Conservation (phyloP, 2,888 invertebrate species). For the Stenotaenia linearis region DNA sequence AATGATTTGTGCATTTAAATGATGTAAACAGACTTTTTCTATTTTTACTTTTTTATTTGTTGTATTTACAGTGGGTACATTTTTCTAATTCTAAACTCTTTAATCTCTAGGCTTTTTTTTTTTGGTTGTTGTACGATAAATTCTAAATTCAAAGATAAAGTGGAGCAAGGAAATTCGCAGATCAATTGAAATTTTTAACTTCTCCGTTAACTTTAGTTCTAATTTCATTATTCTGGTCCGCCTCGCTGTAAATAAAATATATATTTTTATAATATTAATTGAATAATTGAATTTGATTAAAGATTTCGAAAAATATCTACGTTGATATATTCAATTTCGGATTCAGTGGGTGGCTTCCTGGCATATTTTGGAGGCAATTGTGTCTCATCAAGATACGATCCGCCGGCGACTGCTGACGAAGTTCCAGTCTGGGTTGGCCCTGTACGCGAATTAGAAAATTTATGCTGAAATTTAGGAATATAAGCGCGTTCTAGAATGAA, state of each 20-base stretch:
- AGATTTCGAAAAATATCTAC: neutral
- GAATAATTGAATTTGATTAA: neutral
- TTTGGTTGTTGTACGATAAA: neutral
- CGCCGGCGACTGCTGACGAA: neutral
- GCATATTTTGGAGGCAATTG: neutral
- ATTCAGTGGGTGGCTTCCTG: neutral
- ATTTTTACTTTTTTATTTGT: neutral
- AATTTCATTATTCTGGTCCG: constrained; percentile 22
- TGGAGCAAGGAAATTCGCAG: constrained; percentile 93
- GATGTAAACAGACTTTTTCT: neutral
- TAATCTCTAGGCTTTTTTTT: neutral
- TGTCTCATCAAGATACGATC: neutral
- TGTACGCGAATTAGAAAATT: neutral
- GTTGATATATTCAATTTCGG: constrained; percentile 6
- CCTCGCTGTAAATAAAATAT: neutral
- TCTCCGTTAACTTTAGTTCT: neutral
- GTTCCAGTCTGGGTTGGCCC: neutral
- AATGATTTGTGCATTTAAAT: constrained; percentile 4
- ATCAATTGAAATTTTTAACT: constrained; percentile 60
- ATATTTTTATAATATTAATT: neutral
- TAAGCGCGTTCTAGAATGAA: neutral
- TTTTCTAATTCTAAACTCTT: neutral
- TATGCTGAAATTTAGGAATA: too few relatives aligned
- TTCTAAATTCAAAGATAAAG: constrained; percentile 52
- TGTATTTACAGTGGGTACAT: constrained; percentile 1